Conservation (phyloP, 1,140 invertebrate genomes). For the Nephila pilipes region DNA sequence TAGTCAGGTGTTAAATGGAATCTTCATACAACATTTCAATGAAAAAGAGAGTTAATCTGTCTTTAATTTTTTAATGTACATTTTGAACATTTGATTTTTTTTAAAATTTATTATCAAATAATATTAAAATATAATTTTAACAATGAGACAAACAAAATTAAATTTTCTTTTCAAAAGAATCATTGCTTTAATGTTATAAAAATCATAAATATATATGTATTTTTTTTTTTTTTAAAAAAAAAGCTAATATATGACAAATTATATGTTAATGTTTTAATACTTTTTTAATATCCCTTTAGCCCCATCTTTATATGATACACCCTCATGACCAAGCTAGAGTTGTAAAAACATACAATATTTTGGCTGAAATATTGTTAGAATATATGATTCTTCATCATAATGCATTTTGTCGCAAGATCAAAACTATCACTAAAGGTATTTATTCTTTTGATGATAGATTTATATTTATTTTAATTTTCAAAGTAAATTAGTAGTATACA, state of each 20-base stretch:
- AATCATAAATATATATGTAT: not conserved
- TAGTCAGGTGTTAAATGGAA: too few species aligned
- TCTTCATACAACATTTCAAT: too few species aligned
- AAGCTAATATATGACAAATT: not conserved
- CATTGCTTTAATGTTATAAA: not conserved
- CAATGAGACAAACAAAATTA: not conserved
- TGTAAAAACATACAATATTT: conserved; percentile 21
- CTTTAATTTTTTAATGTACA: too few species aligned
- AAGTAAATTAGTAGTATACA: too few species aligned
- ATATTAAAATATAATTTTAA: not conserved
- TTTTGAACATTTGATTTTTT: too few species aligned
- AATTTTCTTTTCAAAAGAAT: not conserved
- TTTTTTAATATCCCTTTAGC: conserved; percentile 11
- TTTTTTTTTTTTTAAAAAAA: not conserved
- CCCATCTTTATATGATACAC: not conserved
- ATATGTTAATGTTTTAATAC: not conserved
- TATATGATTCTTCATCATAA: conserved; percentile 72
- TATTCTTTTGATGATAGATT: not conserved
- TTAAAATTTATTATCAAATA: not conserved
- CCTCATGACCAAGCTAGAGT: conserved; percentile 15
- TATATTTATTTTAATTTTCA: not conserved
- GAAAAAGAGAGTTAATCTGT: not conserved
- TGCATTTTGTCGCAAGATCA: conserved; percentile 46
- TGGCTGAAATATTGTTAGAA: conserved; percentile 59
- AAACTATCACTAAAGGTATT: conserved; percentile 45